Evolutionary conservation across 2,797 vertebrate genomes (phyloP).

Genomic region (Meda fulgida): DNA sequence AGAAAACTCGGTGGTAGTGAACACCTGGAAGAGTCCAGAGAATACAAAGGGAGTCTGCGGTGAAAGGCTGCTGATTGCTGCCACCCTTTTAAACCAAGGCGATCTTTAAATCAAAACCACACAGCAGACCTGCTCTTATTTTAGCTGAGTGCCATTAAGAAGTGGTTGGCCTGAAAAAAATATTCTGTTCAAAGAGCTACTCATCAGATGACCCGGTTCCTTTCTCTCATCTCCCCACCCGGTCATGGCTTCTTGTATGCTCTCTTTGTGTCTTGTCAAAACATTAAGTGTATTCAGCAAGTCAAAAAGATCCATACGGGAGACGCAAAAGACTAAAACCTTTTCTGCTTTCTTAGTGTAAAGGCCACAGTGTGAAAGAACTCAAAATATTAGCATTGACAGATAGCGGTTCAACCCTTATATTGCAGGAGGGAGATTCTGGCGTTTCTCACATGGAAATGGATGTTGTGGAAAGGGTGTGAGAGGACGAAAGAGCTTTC

Average conservation of each 20-base stretch:
- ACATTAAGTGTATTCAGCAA: slow-evolving; percentile 26
- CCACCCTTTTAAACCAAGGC: slow-evolving; percentile 12
- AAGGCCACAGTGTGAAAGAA: not conserved
- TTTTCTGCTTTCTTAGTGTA: not conserved
- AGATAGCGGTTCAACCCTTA: not conserved
- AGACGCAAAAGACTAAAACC: not conserved
- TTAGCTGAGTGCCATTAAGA: slow-evolving; percentile 29
- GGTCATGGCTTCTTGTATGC: slow-evolving; percentile 16
- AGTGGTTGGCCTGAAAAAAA: slow-evolving; percentile 27
- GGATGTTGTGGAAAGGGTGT: slow-evolving; percentile 31
- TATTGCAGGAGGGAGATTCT: not conserved
- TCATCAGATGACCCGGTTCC: slow-evolving; percentile 38
- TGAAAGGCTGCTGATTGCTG: not conserved
- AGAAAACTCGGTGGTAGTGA: slow-evolving; percentile 2
- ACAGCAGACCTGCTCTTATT: slow-evolving; percentile 31
- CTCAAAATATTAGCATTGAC: not conserved
- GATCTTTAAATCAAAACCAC: slow-evolving; percentile 31
- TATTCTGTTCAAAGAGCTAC: slow-evolving; percentile 31
- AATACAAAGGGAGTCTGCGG: slow-evolving; percentile 11
- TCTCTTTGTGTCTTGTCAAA: slow-evolving; percentile 41
- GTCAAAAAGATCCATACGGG: slow-evolving; percentile 18
- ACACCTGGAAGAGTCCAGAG: not conserved
- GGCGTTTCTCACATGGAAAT: not conserved
- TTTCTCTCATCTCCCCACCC: slow-evolving; percentile 24
- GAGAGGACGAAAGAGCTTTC: slow-evolving; percentile 22